Base-by-base conservation (phyloP, 2,113 vertebrate genomes). In the Erythrolamprus reginae region DNA sequence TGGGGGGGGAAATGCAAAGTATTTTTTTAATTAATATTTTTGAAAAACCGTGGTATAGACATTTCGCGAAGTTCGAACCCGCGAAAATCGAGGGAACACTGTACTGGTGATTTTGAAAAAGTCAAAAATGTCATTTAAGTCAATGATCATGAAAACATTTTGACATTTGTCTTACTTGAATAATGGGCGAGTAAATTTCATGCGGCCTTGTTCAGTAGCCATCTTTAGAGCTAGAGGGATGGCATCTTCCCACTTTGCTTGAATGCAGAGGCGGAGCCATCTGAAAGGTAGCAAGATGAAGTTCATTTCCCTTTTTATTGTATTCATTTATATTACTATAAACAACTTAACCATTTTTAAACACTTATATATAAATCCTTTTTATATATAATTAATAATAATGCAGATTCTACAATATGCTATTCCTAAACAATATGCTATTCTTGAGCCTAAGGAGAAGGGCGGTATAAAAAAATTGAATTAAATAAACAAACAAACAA, bases 161-260 rank as follows among this genome's bases (percentile, higher is more conserved):
- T 84, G 21, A 50, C 55, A 33, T 19, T 50, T 88, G 24, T 92
- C 95, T 97, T 97, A 99, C 99, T 97, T 98, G 96, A 98, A 99
- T 88, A 99, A 96, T 0, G 99, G 99, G 1, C 99, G 97, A 1
- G 98, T 99, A 93, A 98, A 99, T 93, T 99, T 99, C 98, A 99
- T 98, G 93, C 99, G 96, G 89, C 99, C 99, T 95, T 99, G 99
- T 47, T 99, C 98, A 1, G 98, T 98, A 2, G 98, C 99, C 99
- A 99, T 99, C 96, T 98, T 97, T 88, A 99, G 94, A 83, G 99
- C 98, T 95, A 98, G 86, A 82, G 99, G 98, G 94, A 99, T 98
- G 0, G 97, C 97, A 5, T 98, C 98, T 94, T 99, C 98, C 98
- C 98, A 99, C 48, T 91, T 97, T 33, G 98, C 98, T 87, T 96